Evolutionary conservation across 1,140 invertebrate species (phyloP).

Genomic region (Alviniconcha marisindica): DNA sequence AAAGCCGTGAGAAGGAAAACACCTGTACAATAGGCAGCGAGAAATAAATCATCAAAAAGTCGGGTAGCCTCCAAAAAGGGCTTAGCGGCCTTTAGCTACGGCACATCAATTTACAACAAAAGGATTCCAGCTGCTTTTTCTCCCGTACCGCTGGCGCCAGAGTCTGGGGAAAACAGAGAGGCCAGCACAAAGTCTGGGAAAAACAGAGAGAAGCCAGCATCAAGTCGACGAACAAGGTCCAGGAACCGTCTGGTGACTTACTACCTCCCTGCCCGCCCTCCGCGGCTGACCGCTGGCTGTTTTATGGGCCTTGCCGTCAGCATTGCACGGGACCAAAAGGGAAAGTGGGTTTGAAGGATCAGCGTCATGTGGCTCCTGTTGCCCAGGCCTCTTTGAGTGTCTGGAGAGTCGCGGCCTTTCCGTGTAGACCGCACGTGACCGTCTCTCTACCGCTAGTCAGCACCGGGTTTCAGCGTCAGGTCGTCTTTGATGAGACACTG

Average conservation of each 20-base stretch:
- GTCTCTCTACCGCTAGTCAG: too few species aligned
- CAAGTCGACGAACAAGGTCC: too few species aligned
- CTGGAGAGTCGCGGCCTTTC: too few species aligned
- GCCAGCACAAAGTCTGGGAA: too few species aligned
- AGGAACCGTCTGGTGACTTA: not conserved
- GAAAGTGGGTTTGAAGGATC: not conserved
- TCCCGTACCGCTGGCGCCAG: not conserved
- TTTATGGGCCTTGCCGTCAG: not conserved
- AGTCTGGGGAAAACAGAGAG: not conserved
- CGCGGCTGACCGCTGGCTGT: not conserved
- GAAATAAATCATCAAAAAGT: too few species aligned
- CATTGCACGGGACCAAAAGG: not conserved
- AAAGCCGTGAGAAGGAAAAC: too few species aligned
- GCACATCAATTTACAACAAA: conserved; percentile 1
- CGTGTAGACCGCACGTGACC: too few species aligned
- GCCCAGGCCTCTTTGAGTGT: not conserved
- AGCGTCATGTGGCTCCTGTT: not conserved
- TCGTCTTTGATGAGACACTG: too few species aligned
- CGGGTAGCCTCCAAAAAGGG: too few species aligned
- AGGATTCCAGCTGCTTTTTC: not conserved
- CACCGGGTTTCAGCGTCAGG: too few species aligned
- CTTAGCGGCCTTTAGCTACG: not conserved
- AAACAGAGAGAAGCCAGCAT: too few species aligned
- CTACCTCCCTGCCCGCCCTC: not conserved
- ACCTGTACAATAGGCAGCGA: too few species aligned